phyloP scores from a whole-genome alignment of 1,140 invertebrate species.

The Brachionus asplanchnoidis region DNA sequence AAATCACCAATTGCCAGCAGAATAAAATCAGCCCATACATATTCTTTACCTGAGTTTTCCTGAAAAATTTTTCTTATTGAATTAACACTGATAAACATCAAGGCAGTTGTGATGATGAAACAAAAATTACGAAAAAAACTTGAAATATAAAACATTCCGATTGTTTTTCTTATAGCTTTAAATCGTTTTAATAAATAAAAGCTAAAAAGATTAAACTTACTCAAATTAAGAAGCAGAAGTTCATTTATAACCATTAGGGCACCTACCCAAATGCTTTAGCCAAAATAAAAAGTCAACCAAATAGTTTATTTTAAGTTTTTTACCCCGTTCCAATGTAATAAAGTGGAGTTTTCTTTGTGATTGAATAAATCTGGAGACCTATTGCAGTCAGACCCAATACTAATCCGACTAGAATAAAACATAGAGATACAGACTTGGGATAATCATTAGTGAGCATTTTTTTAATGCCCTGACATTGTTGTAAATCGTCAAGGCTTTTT shows the following conservation, averaged over 20 bases:
- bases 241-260: neutral
- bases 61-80: neutral
- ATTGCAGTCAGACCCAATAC: neutral
- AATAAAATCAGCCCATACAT: neutral
- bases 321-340: slow-evolving; percentile 23
- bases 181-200: neutral
- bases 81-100: neutral
- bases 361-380: neutral
- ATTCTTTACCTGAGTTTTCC: neutral
- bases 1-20: slow-evolving; percentile 8
- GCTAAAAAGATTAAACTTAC: neutral
- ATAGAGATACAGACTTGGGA: neutral
- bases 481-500: neutral
- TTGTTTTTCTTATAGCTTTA: neutral
- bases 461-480: neutral
- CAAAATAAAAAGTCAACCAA: neutral
- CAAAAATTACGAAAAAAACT: neutral
- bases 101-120: neutral
- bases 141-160: neutral
- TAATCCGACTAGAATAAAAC: neutral
- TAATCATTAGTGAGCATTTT: slow-evolving; percentile 5
- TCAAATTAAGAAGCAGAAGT: neutral
- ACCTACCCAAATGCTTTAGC: neutral
- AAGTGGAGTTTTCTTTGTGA: neutral
- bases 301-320: neutral